phyloP scores from a whole-genome alignment of 2,888 invertebrate species.

The Heliconius ismenius region DNA sequence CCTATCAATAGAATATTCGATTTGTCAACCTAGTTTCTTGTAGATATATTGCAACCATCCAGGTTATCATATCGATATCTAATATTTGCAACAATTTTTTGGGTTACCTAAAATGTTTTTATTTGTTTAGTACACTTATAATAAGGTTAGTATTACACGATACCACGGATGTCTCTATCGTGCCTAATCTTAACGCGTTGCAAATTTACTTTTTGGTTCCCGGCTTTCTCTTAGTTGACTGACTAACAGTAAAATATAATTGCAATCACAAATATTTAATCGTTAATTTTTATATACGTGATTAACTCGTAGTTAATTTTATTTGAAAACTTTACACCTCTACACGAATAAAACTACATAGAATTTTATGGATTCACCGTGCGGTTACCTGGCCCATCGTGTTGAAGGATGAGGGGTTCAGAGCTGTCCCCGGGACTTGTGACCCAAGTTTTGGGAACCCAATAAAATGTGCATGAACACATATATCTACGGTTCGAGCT shows the following conservation, averaged over 20 bases:
- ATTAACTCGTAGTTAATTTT: constrained; percentile 6
- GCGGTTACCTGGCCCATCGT: background rate
- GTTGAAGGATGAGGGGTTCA: no score
- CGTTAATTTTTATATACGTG: constrained; percentile 20
- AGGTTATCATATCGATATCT: constrained; percentile 41
- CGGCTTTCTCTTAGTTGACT: constrained; percentile 39
- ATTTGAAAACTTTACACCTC: background rate
- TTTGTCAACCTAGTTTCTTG: constrained; percentile 29
- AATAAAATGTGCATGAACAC: no score
- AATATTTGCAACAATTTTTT: constrained; percentile 37
- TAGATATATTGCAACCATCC: constrained; percentile 19
- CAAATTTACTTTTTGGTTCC: constrained; percentile 40
- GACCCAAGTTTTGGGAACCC: no score
- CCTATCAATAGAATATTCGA: constrained; percentile 8
- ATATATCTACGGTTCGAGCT: no score
- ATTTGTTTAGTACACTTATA: constrained; percentile 36
- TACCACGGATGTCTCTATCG: constrained; percentile 35
- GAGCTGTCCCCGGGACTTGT: no score
- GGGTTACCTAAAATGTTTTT: constrained; percentile 38
- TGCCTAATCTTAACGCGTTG: constrained; percentile 39
- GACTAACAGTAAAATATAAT: constrained; percentile 41
- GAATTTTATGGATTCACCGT: background rate
- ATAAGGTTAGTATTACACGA: constrained; percentile 44
- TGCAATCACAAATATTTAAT: constrained; percentile 37
- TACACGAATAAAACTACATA: background rate